A percentile compares a stretch with the other conserved stretches of the same genome.
Evolutionary conservation across 1,140 invertebrate species (phyloP).

Genomic region (Uloborus diversus): DNA sequence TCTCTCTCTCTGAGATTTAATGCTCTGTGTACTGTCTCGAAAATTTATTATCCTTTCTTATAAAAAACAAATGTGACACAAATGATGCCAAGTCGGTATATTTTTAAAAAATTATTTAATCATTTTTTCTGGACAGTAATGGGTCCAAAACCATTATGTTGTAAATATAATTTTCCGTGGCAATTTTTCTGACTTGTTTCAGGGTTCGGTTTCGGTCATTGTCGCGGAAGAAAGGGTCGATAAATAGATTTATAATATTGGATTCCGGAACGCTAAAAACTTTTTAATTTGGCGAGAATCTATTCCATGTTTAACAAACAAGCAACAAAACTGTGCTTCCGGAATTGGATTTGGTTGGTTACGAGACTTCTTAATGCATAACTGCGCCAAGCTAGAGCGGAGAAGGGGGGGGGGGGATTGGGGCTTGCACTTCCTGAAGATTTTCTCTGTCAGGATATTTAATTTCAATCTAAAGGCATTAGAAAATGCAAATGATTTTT

Average conservation of each 20-base stretch:
- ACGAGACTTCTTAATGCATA: no score
- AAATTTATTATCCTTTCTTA: no score
- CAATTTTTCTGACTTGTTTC: constrained; percentile 18
- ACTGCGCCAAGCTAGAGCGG: no score
- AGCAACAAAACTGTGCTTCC: constrained; percentile 7
- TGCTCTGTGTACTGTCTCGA: no score
- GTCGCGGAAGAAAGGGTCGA: neutral
- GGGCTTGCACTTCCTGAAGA: constrained; percentile 46
- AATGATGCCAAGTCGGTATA: neutral
- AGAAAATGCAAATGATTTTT: neutral
- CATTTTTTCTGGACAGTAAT: neutral
- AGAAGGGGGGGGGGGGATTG: no score
- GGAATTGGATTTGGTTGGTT: constrained; percentile 5
- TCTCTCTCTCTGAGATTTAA: no score
- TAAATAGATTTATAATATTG: constrained; percentile 41
- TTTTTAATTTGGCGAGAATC: neutral
- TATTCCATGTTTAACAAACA: constrained; percentile 1
- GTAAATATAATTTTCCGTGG: constrained; percentile 2
- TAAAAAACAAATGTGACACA: no score
- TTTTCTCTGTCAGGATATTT: constrained; percentile 49
- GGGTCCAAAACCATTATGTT: constrained; percentile 32
- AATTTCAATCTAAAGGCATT: constrained; percentile 44
- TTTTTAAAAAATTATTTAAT: no score
- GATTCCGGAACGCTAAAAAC: no score
- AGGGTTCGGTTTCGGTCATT: constrained; percentile 2